Conservation (phyloP, 2,797 vertebrate genomes). For the Iguana delicatissima region DNA sequence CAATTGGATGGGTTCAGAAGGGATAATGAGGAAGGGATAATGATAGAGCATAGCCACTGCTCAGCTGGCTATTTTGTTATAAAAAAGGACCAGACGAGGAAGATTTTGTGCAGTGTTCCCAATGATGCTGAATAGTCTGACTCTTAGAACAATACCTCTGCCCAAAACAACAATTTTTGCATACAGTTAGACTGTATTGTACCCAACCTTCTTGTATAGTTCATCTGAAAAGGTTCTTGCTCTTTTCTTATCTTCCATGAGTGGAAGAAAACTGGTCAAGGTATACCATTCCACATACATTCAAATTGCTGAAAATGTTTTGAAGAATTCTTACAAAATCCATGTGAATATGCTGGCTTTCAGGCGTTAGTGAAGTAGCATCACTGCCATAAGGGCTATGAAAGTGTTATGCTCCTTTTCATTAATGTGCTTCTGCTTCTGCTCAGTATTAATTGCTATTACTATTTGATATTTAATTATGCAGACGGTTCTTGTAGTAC, state of each 20-base stretch:
- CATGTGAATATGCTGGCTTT: no score
- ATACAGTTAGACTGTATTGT: no score
- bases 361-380: background rate
- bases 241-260: background rate
- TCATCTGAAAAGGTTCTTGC: background rate
- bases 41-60: constrained; percentile 11
- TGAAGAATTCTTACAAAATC: background rate
- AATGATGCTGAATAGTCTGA: accelerated
- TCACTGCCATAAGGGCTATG: background rate
- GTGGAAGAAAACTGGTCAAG: background rate
- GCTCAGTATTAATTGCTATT: background rate
- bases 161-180: background rate
- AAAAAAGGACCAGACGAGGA: background rate
- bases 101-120: background rate
- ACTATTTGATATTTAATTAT: background rate
- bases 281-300: background rate
- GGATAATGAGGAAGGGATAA: background rate
- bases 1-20: background rate
- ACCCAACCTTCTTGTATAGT: no score
- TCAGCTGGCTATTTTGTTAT: constrained; percentile 22
- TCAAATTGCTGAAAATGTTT: background rate
- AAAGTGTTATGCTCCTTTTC: background rate
- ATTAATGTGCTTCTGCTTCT: background rate
- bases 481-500: no score
- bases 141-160: background rate